A percentile compares a stretch with the other conserved stretches of the same genome.
These are phyloP conservation scores for Melitaea cinxia DNA, from an alignment of 1,140 invertebrate genomes.

Conservation along the genomic window DNA sequence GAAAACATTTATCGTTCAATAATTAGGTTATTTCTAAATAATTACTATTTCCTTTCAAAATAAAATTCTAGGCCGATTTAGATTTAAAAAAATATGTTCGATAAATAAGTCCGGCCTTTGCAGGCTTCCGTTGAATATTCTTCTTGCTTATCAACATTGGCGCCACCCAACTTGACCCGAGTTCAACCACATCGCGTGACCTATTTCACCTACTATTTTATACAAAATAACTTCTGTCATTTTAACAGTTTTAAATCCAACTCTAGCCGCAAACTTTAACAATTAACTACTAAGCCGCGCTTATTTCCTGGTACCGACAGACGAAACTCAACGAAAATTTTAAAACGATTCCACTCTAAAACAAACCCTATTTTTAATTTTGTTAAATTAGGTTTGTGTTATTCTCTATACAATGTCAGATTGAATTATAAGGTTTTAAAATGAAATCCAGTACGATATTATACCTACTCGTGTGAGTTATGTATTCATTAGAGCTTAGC, in stretches of 20 bases:
- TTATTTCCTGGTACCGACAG: conserved; percentile 40
- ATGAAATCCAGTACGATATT: conserved; percentile 40
- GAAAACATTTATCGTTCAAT: conserved; percentile 6
- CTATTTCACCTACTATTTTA: conserved; percentile 42
- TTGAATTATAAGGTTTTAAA: conserved; percentile 41
- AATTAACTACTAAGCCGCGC: conserved; percentile 43
- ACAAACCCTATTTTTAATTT: conserved; percentile 27
- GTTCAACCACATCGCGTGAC: conserved; percentile 42
- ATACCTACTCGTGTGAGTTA: conserved; percentile 35
- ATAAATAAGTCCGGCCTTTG: conserved; percentile 29
- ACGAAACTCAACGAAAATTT: conserved; percentile 31
- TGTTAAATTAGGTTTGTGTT: conserved; percentile 24
- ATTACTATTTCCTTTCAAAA: conserved; percentile 1
- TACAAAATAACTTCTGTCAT: conserved; percentile 33
- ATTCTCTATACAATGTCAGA: conserved; percentile 22
- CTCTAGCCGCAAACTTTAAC: conserved; percentile 41
- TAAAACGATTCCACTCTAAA: conserved; percentile 27
- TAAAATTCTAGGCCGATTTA: conserved; percentile 21
- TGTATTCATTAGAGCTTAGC: conserved; percentile 10
- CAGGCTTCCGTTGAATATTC: conserved; percentile 54
- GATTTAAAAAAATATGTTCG: conserved; percentile 4
- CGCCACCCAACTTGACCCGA: conserved; percentile 28
- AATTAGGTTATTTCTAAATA: conserved; percentile 7
- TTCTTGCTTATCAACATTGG: conserved; percentile 49
- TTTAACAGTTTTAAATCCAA: conserved; percentile 40